Percentiles rank a stretch among this genome's conserved stretches.
Evolutionary conservation across 2,888 invertebrate genomes (phyloP).

Genomic region (Eilema sororculum): DNA sequence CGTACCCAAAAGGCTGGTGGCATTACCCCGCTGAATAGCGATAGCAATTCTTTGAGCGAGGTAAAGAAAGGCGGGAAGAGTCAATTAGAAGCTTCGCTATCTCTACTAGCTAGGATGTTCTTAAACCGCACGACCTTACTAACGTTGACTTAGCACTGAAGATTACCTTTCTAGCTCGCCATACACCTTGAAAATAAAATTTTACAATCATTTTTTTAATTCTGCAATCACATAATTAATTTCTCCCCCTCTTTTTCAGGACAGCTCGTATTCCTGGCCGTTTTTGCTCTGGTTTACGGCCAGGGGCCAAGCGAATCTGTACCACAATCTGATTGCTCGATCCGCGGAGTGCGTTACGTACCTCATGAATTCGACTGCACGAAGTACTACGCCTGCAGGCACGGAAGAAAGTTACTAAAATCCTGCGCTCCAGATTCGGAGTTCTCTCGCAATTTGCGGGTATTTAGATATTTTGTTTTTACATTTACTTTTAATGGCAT

Average conservation of each 20-base stretch:
- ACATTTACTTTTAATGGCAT: no score
- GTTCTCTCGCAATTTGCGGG: background rate
- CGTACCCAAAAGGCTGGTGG: no score
- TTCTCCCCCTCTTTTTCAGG: background rate
- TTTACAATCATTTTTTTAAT: no score
- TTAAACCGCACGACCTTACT: no score
- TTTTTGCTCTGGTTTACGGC: background rate
- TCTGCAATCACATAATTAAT: background rate
- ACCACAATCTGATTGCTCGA: background rate
- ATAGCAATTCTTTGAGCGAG: no score
- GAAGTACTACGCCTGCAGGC: conserved; percentile 38
- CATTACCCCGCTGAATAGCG: no score
- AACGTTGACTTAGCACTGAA: no score
- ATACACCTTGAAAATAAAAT: no score
- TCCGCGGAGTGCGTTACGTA: conserved; percentile 24
- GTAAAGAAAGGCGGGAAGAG: no score
- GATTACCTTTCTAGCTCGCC: no score
- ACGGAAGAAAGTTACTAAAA: background rate
- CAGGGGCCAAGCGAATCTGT: background rate
- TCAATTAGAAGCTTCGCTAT: no score
- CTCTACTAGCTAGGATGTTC: no score
- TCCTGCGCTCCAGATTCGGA: background rate
- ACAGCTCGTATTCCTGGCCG: background rate
- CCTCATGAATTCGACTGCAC: conserved; percentile 56
- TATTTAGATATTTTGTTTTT: background rate